Evolutionary conservation across 2,888 invertebrate species (phyloP).

Genomic region (Lepidonotus clava): DNA sequence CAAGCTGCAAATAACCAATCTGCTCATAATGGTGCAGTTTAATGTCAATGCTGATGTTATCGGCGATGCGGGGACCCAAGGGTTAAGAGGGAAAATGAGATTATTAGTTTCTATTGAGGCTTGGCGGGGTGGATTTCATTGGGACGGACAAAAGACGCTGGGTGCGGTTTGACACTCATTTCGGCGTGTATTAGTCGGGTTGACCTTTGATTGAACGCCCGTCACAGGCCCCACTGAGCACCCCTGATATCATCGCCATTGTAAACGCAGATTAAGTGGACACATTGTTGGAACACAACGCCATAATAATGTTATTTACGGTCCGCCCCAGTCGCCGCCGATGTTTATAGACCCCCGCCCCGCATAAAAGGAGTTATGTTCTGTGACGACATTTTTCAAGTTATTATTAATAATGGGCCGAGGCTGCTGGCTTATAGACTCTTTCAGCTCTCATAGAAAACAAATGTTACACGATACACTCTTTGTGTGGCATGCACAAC

Average conservation of each 20-base stretch:
- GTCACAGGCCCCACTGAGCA: neutral
- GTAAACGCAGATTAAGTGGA: constrained; percentile 26
- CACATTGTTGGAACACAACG: constrained; percentile 16
- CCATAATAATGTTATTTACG: constrained; percentile 15
- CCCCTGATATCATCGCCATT: constrained; percentile 18
- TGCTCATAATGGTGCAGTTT: too few species aligned
- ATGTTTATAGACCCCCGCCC: neutral
- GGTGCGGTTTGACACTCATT: neutral
- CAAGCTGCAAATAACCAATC: too few species aligned
- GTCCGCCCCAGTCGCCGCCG: neutral
- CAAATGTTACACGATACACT: too few species aligned
- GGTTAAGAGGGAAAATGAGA: constrained; percentile 17
- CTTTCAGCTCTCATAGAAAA: too few species aligned
- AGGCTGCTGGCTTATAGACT: too few species aligned
- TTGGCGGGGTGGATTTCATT: neutral
- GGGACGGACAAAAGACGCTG: neutral
- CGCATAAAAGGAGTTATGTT: neutral
- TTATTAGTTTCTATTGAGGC: constrained; percentile 6
- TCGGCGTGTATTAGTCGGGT: neutral
- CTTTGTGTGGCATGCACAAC: too few species aligned
- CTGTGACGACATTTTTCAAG: too few species aligned
- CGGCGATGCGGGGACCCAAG: too few species aligned
- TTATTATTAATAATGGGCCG: too few species aligned
- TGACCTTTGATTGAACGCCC: neutral
- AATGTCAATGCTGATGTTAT: too few species aligned